These are phyloP conservation scores for Pogoniulus pusillus DNA, from an alignment of 2,797 vertebrate species.

Conservation along the genomic window DNA sequence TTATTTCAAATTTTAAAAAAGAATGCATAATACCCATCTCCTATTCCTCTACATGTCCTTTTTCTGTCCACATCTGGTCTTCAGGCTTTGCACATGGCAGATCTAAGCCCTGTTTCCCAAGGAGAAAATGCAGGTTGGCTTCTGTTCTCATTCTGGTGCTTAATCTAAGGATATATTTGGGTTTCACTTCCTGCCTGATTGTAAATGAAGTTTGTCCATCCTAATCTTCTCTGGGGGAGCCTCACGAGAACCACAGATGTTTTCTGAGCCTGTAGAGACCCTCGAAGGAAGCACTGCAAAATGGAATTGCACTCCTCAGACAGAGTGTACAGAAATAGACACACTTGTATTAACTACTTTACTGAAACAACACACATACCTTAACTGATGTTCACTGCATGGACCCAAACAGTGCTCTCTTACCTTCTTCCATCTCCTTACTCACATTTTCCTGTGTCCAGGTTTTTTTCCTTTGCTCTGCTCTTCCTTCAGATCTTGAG, in stretches of 20 bases:
- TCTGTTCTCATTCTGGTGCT: background rate
- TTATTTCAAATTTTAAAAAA: background rate
- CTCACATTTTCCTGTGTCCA: background rate
- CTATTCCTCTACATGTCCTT: background rate
- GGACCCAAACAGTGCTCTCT: background rate
- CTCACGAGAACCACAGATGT: background rate
- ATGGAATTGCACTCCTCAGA: background rate
- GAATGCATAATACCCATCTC: background rate
- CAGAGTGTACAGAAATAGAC: background rate
- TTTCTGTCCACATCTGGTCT: background rate
- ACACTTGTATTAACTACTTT: background rate
- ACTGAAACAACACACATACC: background rate
- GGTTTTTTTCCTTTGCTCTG: background rate
- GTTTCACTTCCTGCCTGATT: conserved; percentile 7
- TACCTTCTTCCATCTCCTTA: background rate
- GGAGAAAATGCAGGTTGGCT: background rate
- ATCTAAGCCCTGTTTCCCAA: background rate
- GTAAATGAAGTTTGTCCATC: conserved; percentile 16
- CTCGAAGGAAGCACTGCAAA: background rate
- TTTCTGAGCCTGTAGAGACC: background rate
- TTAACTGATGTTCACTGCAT: background rate
- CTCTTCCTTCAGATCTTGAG: background rate
- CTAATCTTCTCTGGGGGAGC: conserved; percentile 4
- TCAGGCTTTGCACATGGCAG: background rate
- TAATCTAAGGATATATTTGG: conserved; percentile 31